Percentiles rank a stretch among this genome's conserved stretches.
These are phyloP conservation scores for Sterrhoptilus dennistouni DNA, from an alignment of 2,113 vertebrate species.

Conservation along the genomic window DNA sequence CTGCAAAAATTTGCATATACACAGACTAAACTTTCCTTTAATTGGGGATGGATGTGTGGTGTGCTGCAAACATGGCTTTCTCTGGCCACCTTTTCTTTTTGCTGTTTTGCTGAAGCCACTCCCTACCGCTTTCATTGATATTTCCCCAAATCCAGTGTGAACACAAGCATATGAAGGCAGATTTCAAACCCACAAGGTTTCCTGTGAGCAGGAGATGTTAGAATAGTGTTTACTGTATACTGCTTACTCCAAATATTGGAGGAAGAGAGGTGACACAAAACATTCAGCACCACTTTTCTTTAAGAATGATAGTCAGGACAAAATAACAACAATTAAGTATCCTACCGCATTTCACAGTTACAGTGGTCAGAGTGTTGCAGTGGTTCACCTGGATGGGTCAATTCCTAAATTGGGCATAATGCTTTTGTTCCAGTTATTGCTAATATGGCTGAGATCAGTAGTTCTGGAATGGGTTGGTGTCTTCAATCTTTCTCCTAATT, in stretches of 20 bases:
- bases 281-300: not conserved
- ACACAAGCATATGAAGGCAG: not conserved
- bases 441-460: not conserved
- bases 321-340: not conserved
- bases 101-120: not conserved
- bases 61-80: not conserved
- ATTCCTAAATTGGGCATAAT: not conserved
- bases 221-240: not conserved
- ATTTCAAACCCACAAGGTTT: not conserved
- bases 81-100: not conserved
- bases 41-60: not conserved
- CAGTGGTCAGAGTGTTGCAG: not conserved
- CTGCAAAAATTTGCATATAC: not conserved
- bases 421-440: not conserved
- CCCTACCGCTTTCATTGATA: not conserved
- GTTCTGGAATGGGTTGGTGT: not conserved
- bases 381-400: not conserved
- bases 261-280: not conserved
- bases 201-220: not conserved
- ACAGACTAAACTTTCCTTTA: not conserved
- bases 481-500: not conserved
- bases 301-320: not conserved
- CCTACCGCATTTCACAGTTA: not conserved
- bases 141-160: not conserved
- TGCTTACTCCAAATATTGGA: not conserved